Percentiles rank a stretch among this genome's conserved stretches.
These are phyloP conservation scores for Anarhynchus alexandrinus DNA, from an alignment of 2,113 vertebrate genomes.

Conservation along the genomic window DNA sequence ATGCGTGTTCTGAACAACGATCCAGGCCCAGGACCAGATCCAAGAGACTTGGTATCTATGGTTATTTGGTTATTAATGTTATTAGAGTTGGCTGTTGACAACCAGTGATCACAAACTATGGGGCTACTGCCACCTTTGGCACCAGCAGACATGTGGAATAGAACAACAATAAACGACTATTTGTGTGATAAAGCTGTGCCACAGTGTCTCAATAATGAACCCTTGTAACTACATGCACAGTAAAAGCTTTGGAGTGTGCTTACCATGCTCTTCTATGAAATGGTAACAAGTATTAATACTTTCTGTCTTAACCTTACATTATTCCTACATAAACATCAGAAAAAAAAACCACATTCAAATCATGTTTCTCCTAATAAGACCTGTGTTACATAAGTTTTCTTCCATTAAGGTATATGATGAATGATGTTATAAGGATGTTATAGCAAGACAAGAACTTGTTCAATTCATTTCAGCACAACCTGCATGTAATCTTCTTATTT, in stretches of 20 bases:
- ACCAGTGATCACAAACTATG: background rate
- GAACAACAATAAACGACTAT: background rate
- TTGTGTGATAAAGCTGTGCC: background rate
- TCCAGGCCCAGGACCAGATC: background rate
- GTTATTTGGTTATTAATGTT: background rate
- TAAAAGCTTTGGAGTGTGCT: background rate
- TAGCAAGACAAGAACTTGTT: background rate
- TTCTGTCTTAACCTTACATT: background rate
- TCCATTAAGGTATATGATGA: background rate
- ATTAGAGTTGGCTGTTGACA: background rate
- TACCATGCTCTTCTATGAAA: background rate
- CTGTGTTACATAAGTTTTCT: background rate
- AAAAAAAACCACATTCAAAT: background rate
- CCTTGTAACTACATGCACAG: rapidly evolving
- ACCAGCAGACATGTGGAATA: background rate
- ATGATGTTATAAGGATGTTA: background rate
- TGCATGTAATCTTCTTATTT: background rate
- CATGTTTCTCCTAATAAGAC: background rate
- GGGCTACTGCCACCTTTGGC: background rate
- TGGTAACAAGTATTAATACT: background rate
- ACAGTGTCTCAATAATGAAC: background rate
- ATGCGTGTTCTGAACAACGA: background rate
- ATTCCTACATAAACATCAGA: background rate
- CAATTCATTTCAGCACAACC: background rate
- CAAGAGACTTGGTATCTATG: rapidly evolving